phyloP scores from a whole-genome alignment of 2,113 vertebrate genomes.

The Argyrosomus japonicus region DNA sequence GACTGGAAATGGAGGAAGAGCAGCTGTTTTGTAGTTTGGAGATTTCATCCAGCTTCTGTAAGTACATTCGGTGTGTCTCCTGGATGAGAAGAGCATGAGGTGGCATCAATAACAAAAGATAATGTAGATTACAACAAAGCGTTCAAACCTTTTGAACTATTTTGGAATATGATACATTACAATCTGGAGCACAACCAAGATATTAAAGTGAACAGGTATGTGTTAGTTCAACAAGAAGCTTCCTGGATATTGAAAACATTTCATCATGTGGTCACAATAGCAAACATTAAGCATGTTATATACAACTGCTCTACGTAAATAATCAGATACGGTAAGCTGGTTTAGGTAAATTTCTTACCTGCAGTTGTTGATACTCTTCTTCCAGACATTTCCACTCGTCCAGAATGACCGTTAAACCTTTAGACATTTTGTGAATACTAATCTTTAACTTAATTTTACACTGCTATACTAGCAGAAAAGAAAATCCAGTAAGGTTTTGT shows the following conservation, averaged over 20 bases:
- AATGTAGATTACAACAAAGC: neutral
- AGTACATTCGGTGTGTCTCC: slow-evolving; percentile 92
- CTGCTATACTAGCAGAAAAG: neutral
- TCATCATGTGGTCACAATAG: neutral
- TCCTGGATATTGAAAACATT: neutral
- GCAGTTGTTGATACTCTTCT: slow-evolving; percentile 88
- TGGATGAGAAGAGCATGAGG: slow-evolving; percentile 57
- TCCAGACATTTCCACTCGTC: slow-evolving; percentile 90
- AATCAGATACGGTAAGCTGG: neutral
- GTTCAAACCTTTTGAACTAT: neutral
- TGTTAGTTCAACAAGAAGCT: neutral
- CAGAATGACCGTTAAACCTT: slow-evolving; percentile 71
- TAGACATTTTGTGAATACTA: slow-evolving; percentile 62
- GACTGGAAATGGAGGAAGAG: slow-evolving; percentile 84
- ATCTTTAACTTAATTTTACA: neutral
- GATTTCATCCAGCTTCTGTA: slow-evolving; percentile 92
- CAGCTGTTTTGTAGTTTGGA: slow-evolving; percentile 90
- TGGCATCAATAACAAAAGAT: neutral
- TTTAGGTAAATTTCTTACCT: slow-evolving; percentile 82
- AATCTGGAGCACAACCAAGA: neutral
- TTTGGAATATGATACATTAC: neutral
- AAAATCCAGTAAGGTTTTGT: neutral
- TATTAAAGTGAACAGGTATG: neutral
- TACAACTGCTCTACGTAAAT: neutral
- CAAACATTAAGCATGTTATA: neutral